Evolutionary conservation across 2,797 vertebrate genomes (phyloP).

Genomic region (Dicrostonyx torquatus): DNA sequence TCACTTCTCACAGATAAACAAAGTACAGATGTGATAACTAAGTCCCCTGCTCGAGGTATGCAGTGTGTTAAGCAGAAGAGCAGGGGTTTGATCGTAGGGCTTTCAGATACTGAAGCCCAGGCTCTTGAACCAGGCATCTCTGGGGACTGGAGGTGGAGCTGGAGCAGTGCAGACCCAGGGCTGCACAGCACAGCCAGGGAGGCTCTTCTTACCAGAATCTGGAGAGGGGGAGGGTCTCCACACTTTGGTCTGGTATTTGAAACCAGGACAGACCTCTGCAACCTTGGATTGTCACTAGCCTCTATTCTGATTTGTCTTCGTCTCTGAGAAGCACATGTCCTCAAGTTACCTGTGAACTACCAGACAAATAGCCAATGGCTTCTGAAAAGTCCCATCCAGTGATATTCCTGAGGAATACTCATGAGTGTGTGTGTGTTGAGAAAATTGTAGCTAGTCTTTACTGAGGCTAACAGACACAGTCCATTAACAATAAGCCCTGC

Average conservation of each 20-base stretch:
- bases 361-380: background rate
- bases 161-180: background rate
- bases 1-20: conserved; percentile 41
- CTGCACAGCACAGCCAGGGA: background rate
- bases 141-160: background rate
- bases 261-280: background rate
- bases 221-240: background rate
- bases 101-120: background rate
- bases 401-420: background rate
- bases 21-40: background rate
- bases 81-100: conserved; percentile 10
- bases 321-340: background rate
- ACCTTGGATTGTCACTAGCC: background rate
- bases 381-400: background rate
- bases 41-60: background rate
- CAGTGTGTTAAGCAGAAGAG: background rate
- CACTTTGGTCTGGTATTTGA: background rate
- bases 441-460: background rate
- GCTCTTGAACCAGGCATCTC: background rate
- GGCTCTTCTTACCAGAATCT: conserved; percentile 2
- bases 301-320: background rate
- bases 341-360: background rate
- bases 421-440: background rate
- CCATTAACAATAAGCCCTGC: conserved; percentile 64
- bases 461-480: background rate